phyloP scores from a whole-genome alignment of 2,888 invertebrate genomes.

The Pammene fasciana region DNA sequence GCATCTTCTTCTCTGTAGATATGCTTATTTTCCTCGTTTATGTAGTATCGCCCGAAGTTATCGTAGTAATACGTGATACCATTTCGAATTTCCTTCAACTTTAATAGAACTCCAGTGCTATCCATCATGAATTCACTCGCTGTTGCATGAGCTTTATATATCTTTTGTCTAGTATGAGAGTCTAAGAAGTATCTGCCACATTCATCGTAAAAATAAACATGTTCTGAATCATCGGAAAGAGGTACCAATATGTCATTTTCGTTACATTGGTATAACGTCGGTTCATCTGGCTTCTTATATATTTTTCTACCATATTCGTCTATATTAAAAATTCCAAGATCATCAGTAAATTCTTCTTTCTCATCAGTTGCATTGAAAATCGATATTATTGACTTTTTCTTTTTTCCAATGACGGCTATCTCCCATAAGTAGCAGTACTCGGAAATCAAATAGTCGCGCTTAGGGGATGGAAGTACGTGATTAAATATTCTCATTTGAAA shows the following conservation, averaged over 20 bases:
- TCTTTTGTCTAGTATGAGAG: conserved; percentile 61
- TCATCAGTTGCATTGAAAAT: conserved; percentile 69
- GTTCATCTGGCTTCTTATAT: conserved; percentile 64
- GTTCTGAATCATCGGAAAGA: conserved; percentile 64
- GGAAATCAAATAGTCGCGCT: conserved; percentile 70
- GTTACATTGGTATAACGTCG: conserved; percentile 67
- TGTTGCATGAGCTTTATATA: conserved; percentile 70
- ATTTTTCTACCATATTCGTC: conserved; percentile 74
- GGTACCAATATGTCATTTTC: conserved; percentile 69
- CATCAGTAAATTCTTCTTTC: conserved; percentile 72
- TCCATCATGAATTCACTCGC: conserved; percentile 78
- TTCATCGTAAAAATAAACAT: conserved; percentile 73
- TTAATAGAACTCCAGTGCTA: conserved; percentile 66
- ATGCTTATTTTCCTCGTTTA: conserved; percentile 68
- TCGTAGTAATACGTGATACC: conserved; percentile 72
- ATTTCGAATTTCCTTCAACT: conserved; percentile 69
- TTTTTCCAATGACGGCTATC: conserved; percentile 66
- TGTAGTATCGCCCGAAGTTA: conserved; percentile 73
- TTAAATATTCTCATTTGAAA: conserved; percentile 73
- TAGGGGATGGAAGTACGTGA: conserved; percentile 62
- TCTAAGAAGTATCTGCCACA: conserved; percentile 75
- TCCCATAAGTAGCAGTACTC: conserved; percentile 74
- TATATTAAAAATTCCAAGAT: conserved; percentile 67
- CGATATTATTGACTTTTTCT: conserved; percentile 70
- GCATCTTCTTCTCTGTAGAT: conserved; percentile 71